Evolutionary conservation across 2,888 invertebrate genomes (phyloP).

Genomic region (Pterostichus madidus): DNA sequence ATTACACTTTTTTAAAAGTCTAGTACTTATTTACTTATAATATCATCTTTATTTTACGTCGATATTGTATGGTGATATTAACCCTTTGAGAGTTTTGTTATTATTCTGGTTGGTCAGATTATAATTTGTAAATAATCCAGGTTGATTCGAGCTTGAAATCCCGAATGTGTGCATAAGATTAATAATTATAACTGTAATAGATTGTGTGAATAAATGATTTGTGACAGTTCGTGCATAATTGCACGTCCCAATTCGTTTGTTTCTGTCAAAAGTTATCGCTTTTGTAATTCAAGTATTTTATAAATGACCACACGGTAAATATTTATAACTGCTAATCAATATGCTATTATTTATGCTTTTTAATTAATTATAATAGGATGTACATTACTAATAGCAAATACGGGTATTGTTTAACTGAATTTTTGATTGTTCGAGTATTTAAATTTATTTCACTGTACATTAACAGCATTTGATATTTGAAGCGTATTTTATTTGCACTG

Average conservation of each 20-base stretch:
- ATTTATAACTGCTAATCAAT: background rate
- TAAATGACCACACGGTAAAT: constrained; percentile 23
- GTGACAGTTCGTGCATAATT: constrained; percentile 9
- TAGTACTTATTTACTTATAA: too few relatives aligned
- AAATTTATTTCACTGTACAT: constrained; percentile 33
- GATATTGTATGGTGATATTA: too few relatives aligned
- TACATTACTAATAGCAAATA: constrained; percentile 20
- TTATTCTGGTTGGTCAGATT: too few relatives aligned
- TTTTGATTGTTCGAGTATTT: constrained; percentile 17
- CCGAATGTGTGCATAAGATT: background rate
- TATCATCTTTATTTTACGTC: too few relatives aligned
- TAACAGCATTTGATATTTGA: constrained; percentile 51
- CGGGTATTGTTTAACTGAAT: constrained; percentile 37
- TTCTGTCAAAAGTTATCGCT: constrained; percentile 40
- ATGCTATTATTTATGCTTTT: constrained; percentile 20
- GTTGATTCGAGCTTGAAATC: background rate
- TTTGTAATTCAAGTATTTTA: constrained; percentile 33
- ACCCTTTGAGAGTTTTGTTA: too few relatives aligned
- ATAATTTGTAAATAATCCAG: too few relatives aligned
- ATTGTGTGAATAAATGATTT: constrained; percentile 32
- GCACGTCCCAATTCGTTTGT: background rate
- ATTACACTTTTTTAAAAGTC: too few relatives aligned
- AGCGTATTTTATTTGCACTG: constrained; percentile 36
- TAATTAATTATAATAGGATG: constrained; percentile 9
- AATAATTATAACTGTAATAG: background rate